Conservation (phyloP, 2,888 invertebrate species). For the Dynastes maya region DNA sequence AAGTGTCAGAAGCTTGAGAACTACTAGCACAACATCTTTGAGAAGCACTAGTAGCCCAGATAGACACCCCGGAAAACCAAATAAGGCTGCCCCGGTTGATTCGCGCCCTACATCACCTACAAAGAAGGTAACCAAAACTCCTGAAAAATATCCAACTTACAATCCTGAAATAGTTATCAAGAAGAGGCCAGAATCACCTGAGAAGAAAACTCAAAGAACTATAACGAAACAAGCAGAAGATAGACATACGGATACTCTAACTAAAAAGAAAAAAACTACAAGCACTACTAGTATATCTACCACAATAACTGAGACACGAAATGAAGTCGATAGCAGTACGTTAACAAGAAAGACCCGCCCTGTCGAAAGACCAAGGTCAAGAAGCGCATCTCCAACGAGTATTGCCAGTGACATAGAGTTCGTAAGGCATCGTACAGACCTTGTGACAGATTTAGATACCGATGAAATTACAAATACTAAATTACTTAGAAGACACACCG, state of each 20-base stretch:
- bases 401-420: slow-evolving; percentile 74
- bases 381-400: slow-evolving; percentile 62
- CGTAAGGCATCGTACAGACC: slow-evolving; percentile 60
- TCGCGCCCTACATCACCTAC: slow-evolving; percentile 57
- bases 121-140: slow-evolving; percentile 59
- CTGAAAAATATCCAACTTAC: slow-evolving; percentile 51
- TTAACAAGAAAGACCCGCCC: slow-evolving; percentile 57
- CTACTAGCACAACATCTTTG: slow-evolving; percentile 73
- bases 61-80: slow-evolving; percentile 29
- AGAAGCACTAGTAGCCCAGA: slow-evolving; percentile 72
- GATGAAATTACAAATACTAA: slow-evolving; percentile 52
- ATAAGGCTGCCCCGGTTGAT: slow-evolving; percentile 52
- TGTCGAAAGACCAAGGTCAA: slow-evolving; percentile 57
- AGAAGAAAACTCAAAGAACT: slow-evolving; percentile 22
- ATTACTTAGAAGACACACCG: slow-evolving; percentile 51
- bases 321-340: slow-evolving; percentile 57
- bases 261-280: slow-evolving; percentile 54
- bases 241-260: slow-evolving; percentile 56
- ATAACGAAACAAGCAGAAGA: slow-evolving; percentile 20
- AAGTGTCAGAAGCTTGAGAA: slow-evolving; percentile 69
- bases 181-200: slow-evolving; percentile 7
- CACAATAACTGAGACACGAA: slow-evolving; percentile 47
- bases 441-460: slow-evolving; percentile 66
- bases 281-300: background rate
- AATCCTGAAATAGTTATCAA: slow-evolving; percentile 1